phyloP scores from a whole-genome alignment of 1,140 invertebrate species.

The Drosophila pseudoananassae region DNA sequence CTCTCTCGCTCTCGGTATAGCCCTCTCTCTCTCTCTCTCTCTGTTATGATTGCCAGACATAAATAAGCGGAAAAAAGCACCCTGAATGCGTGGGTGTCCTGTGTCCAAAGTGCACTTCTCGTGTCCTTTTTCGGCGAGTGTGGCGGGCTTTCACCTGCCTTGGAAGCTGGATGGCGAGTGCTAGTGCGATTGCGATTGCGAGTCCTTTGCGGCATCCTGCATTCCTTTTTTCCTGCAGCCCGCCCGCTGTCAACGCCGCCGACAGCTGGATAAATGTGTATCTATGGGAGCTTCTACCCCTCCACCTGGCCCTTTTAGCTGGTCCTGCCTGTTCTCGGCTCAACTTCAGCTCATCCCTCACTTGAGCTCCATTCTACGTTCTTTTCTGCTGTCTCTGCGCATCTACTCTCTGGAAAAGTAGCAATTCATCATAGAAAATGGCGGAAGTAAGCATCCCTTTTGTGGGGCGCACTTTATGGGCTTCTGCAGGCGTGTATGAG shows the following conservation, averaged over 20 bases:
- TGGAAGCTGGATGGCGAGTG: constrained; percentile 30
- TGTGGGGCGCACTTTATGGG: constrained; percentile 37
- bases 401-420: constrained; percentile 76
- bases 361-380: constrained; percentile 5
- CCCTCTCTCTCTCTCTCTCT: background rate
- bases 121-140: constrained; percentile 55
- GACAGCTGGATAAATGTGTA: constrained; percentile 79
- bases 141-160: constrained; percentile 64
- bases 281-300: constrained; percentile 36
- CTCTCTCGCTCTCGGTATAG: constrained; percentile 40
- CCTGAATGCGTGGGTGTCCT: constrained; percentile 63
- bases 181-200: constrained; percentile 3
- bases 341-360: constrained; percentile 21
- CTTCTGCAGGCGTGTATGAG: constrained; percentile 19
- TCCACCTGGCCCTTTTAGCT: constrained; percentile 10
- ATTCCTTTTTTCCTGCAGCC: constrained; percentile 53
- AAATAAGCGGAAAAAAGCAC: constrained; percentile 77
- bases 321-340: constrained; percentile 35
- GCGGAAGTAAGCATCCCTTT: constrained; percentile 77
- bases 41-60: constrained; percentile 78
- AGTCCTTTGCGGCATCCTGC: constrained; percentile 35
- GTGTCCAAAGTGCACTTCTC: constrained; percentile 75
- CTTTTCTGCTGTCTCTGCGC: constrained; percentile 65
- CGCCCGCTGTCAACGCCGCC: constrained; percentile 64
- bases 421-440: constrained; percentile 84